A percentile compares a stretch with the other conserved stretches of the same genome.
phyloP scores from a whole-genome alignment of 2,888 invertebrate genomes.

The Hedya salicella region DNA sequence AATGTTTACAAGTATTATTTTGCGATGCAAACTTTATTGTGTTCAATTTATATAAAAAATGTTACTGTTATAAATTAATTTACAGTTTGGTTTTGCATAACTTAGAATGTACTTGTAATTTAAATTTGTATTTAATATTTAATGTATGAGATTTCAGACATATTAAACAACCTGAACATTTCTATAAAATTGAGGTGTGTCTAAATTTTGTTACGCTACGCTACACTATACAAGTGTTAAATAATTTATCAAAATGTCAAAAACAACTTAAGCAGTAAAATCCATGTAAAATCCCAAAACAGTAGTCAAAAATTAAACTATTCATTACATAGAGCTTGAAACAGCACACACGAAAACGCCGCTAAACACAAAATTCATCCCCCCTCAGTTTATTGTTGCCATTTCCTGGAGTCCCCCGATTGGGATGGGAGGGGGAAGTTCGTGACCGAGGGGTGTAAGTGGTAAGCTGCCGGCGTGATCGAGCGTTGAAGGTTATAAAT shows the following conservation, averaged over 20 bases:
- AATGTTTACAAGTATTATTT: too few species aligned
- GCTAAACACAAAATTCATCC: conserved; percentile 59
- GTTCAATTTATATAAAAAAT: too few species aligned
- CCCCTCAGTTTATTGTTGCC: conserved; percentile 61
- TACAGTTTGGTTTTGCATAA: too few species aligned
- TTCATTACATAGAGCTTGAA: conserved; percentile 49
- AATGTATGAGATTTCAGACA: too few species aligned
- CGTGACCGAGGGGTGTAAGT: conserved; percentile 47
- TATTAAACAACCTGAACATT: too few species aligned
- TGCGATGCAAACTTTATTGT: too few species aligned
- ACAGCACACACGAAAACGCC: conserved; percentile 48
- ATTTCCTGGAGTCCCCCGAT: conserved; percentile 56
- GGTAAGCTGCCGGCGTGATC: conserved; percentile 30
- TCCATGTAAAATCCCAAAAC: neutral
- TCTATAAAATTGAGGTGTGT: too few species aligned
- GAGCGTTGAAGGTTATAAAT: conserved; percentile 20
- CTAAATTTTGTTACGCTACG: too few species aligned
- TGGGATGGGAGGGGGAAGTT: conserved; percentile 49
- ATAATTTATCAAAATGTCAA: neutral
- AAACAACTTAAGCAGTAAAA: neutral
- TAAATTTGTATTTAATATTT: too few species aligned
- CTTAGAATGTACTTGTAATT: too few species aligned
- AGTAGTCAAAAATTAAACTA: conserved; percentile 41
- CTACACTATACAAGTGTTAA: too few species aligned
- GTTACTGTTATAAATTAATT: too few species aligned